Conservation (phyloP, 2,797 vertebrate genomes). For the Pangasius larnaudii region DNA sequence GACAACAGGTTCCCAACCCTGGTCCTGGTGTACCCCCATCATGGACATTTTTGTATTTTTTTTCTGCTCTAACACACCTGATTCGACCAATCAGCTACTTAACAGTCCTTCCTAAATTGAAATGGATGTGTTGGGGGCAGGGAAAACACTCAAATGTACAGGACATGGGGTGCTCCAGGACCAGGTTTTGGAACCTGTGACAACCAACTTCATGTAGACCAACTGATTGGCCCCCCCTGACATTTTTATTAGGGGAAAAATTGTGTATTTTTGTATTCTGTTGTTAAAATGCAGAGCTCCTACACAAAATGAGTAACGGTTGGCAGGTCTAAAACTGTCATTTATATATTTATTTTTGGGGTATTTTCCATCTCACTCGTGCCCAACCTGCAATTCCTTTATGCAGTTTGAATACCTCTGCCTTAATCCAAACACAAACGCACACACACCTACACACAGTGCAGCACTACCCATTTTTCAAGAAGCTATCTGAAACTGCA, state of each 20-base stretch:
- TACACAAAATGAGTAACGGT: neutral
- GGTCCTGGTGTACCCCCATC: neutral
- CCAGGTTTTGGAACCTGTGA: neutral
- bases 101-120: neutral
- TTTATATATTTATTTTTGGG: neutral
- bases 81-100: neutral
- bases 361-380: neutral
- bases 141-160: neutral
- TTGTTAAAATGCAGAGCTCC: neutral
- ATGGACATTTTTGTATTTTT: neutral
- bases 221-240: too few relatives aligned
- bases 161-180: too few relatives aligned
- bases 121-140: neutral
- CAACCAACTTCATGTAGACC: neutral
- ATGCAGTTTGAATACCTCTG: neutral
- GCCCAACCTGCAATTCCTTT: neutral
- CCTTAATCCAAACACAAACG: slow-evolving; percentile 10
- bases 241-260: neutral
- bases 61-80: neutral
- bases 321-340: neutral
- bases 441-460: slow-evolving; percentile 26
- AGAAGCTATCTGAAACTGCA: neutral
- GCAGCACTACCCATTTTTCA: neutral
- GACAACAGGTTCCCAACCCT: neutral
- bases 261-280: neutral